Base-by-base conservation (phyloP, 2,797 vertebrate genomes). In the Xiphophorus birchmanni region DNA sequence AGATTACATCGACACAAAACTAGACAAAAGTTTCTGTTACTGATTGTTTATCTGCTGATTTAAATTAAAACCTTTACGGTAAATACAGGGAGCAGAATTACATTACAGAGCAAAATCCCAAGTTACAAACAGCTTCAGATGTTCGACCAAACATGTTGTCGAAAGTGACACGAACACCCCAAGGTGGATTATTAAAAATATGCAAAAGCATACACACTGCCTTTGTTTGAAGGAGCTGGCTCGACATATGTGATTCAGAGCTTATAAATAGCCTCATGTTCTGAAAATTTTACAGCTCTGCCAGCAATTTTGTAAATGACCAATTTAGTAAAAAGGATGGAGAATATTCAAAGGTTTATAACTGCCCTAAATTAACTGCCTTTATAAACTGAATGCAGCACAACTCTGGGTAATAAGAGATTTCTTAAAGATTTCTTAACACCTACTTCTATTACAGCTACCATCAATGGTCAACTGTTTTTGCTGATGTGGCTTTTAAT, bases 121-220 rank as follows among this genome's bases (percentile, higher is more conserved):
- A 80, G 54, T 40, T 74, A 65, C 77, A 88, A 74, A 86, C 74
- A 50, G 75, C 80, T 44, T 29, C 10, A 17, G 26, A 15, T 72
- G 23, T n/a, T n/a, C n/a, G 86, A 90, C 80, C 48, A 73, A 86
- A 77, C 82, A 83, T 58, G 81, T 80, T 82, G 74, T 40, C 82
- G 37, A 58, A n/a, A 75, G 12, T 32, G 54, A 52, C 75, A 56
- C 56, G 80, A 73, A 81, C 83, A 72, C 60, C 90, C 82, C 72
- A 2, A 42, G 73, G 91, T 77, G 35, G 12, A 75, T 82, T 32
- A 82, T 82, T 86, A 58, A 89, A 88, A 88, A 52, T 23, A 26
- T 52, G 7, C 21, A 52, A 52, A 85, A 50, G 73, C 69, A 50
- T 32, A 32, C 18, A 54, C 76, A 42, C 47, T 84, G 60, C 44